Base-by-base conservation (phyloP, 2,113 vertebrate species). In the Hoplias malabaricus region DNA sequence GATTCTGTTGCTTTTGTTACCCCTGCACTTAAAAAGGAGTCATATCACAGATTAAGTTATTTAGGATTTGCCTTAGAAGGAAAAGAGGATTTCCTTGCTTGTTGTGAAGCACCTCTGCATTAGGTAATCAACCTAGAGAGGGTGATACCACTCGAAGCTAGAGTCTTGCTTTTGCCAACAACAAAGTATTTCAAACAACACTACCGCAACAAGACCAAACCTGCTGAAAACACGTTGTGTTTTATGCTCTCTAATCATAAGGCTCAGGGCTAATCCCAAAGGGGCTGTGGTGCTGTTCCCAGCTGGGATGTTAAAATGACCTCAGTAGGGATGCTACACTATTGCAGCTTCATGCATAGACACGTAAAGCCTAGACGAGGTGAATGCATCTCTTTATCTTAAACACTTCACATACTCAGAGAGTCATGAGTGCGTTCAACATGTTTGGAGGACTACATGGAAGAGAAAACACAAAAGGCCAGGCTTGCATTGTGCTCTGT, bases 391-490 rank as follows among this genome's bases (percentile, higher is more conserved):
- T 25, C 6, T 43, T 57, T 76, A 54, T 33, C 46, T 36, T 68
- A 13, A 25, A 27, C 8, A n/a, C 40, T n/a, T 38, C 21, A 42
- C 23, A 69, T 46, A 14, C 43, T 46, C 6, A 7, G 11, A 1
- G 38, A 59, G 54, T 25, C 25, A 14, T 48, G 50, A 48, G 48
- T 42, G 31, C 12, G 21, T 31, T 74, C 23, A 34, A 43, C n/a
- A 9, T 74, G 42, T 59, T 68, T 56, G 27, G 38, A 54, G 19
- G 31, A n/a, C 31, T 36, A 36, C 71, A 75, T 54, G 25, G 40
- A 48, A 33, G 66, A 61, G 19, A 25, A 31, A 27, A 19, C 54
- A 42, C 59, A 57, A 56, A 71, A 33, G 48, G 31, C 59, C 67
- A 7, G 72, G 14, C 38, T 34, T 11, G 8, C 43, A 40, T 57